Base-by-base conservation (phyloP, 2,888 invertebrate species). In the Caenorhabditis wallacei region DNA sequence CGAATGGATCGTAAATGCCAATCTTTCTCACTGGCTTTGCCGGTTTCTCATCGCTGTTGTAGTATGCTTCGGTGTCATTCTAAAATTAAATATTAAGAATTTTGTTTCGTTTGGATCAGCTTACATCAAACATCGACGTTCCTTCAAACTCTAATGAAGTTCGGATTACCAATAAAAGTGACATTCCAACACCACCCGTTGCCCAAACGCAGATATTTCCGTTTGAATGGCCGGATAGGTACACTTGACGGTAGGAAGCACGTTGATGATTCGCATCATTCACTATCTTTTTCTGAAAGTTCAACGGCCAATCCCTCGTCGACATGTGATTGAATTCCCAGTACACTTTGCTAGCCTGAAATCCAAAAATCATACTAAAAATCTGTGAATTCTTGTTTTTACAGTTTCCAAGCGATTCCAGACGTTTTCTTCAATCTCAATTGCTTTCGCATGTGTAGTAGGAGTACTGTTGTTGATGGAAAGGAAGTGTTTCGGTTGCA, bases 161-260 rank as follows among this genome's bases (percentile, higher is more conserved):
- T 22, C 37, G 16, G 20, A 82, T 63, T 4, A 82, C 46, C 4
- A 66, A 26, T 8, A 78, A 5, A 0, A 72, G 35, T 7, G 40
- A 20, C 78, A 82, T 68, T 22, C 56, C 61, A 11, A 72, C 22
- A 10, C 78, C 78, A n/a, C 78, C 82, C 18, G 71, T 53, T 20
- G 64, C 16, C 72, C 72, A 82, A 4, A 82, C 24, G n/a, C 66
- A 82, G 8, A 82, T 69, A 8, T 61, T 63, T 46, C 82, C 82
- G 8, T 78, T 78, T 1, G 78, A 59, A 40, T 82, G 78, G 11
- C 82, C 82, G 30, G 78, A 72, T 1, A 82, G 7, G 18, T 82
- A 78, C 11, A 82, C 54, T 74, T 82, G 82, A 8, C 76, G 59
- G 5, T 66, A 72, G 0, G 76, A 43, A 5, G 72, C n/a, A 0